Conservation (phyloP, 2,797 vertebrate genomes). For the Propithecus deckenii region DNA sequence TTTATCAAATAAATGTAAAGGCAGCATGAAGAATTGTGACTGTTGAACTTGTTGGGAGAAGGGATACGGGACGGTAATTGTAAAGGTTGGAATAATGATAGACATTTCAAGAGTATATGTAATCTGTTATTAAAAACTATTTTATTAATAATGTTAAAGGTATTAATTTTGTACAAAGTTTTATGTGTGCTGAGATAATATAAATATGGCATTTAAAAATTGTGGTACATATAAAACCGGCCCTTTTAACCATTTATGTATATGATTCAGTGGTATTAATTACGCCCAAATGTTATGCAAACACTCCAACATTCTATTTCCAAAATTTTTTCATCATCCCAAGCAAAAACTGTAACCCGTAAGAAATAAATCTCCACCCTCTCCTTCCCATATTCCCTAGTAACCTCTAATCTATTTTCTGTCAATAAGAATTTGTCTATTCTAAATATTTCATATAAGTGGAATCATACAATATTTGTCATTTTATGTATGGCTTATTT, state of each 20-base stretch:
- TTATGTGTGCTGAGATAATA: background rate
- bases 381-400: background rate
- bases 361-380: background rate
- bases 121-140: background rate
- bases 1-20: background rate
- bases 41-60: background rate
- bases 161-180: background rate
- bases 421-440: background rate
- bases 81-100: background rate
- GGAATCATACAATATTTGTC: background rate
- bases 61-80: background rate
- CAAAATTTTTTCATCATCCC: background rate
- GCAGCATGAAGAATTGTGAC: background rate
- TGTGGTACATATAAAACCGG: background rate
- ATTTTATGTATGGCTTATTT: constrained; percentile 6
- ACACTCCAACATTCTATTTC: background rate
- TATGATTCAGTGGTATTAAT: background rate
- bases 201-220: background rate
- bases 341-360: background rate
- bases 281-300: background rate
- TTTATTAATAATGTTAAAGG: background rate
- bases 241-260: background rate
- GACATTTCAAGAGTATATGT: background rate
- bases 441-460: background rate
- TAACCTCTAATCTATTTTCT: background rate